Base-by-base conservation (phyloP, 2,888 invertebrate species). In the Alloscopus bannaensis region DNA sequence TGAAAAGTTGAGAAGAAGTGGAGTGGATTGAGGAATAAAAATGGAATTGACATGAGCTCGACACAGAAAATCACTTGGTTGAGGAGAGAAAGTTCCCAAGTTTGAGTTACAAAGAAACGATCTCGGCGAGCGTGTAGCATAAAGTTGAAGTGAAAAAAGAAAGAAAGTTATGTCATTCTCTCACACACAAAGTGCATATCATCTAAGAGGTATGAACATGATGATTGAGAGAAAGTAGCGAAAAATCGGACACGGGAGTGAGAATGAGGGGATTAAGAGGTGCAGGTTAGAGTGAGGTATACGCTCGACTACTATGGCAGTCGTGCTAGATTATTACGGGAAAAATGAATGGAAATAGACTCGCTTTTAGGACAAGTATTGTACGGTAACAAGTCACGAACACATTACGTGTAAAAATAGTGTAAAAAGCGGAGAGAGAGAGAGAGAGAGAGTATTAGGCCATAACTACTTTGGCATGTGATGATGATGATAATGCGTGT, bases 61-160 rank as follows among this genome's bases (percentile, higher is more conserved):
- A 71, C 62, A 62, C 47, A 72, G 64, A 64, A 64, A 72, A 72
- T 64, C 64, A 72, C 64, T 64, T 72, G 20, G 62, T 52, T 52
- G 52, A 45, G 22, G 20, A 31, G 31, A 50, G 16, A 8, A 31
- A 42, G 57, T 29, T 66, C 31, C 8, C 2, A 16, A 31, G n/a
- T n/a, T n/a, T n/a, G n/a, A n/a, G n/a, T n/a, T n/a, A n/a, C n/a
- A n/a, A n/a, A n/a, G n/a, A n/a, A n/a, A n/a, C n/a, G n/a, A n/a
- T n/a, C n/a, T n/a, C n/a, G n/a, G n/a, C n/a, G n/a, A 36, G 28
- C n/a, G 24, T 8, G 31, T n/a, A 13, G 20, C 20, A 45, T 28
- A 13, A 11, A 57, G 11, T 2, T 13, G 31, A 40, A 1, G 13
- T 36, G 60, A n/a, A 29, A 20, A 0, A 65, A 47, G 8, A 47